These are phyloP conservation scores for Tinea pellionella DNA, from an alignment of 2,888 invertebrate species.

Conservation along the genomic window DNA sequence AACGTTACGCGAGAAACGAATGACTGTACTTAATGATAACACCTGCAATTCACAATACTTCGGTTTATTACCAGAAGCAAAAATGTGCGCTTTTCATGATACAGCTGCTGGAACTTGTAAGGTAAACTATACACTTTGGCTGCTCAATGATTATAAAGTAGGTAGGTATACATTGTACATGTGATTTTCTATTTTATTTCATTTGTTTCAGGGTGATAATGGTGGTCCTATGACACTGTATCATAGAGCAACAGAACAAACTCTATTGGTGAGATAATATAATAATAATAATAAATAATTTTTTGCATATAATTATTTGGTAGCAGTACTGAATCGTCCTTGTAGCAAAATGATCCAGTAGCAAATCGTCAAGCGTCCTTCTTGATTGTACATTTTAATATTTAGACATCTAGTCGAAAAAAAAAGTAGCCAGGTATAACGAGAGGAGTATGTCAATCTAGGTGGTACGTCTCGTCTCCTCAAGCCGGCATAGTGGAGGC, in stretches of 20 bases:
- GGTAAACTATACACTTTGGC: conserved; percentile 26
- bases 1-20: conserved; percentile 46
- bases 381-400: no score
- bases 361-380: no score
- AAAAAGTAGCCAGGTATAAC: no score
- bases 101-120: conserved; percentile 46
- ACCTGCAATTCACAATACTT: conserved; percentile 40
- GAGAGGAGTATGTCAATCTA: no score
- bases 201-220: conserved; percentile 49
- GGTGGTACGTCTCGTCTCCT: no score
- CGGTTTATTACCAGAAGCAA: conserved; percentile 35
- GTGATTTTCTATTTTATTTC: no score
- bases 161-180: no score
- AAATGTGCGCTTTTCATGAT: conserved; percentile 36
- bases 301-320: no score
- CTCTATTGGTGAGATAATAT: conserved; percentile 33
- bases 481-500: no score
- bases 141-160: background rate
- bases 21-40: conserved; percentile 49
- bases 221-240: conserved; percentile 55
- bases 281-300: background rate
- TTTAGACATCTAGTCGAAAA: no score
- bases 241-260: conserved; percentile 39
- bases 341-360: no score
- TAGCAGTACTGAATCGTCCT: no score